A percentile compares a stretch with the other conserved stretches of the same genome.
Evolutionary conservation across 2,888 invertebrate genomes (phyloP).

Genomic region (Dryomyza anilis): DNA sequence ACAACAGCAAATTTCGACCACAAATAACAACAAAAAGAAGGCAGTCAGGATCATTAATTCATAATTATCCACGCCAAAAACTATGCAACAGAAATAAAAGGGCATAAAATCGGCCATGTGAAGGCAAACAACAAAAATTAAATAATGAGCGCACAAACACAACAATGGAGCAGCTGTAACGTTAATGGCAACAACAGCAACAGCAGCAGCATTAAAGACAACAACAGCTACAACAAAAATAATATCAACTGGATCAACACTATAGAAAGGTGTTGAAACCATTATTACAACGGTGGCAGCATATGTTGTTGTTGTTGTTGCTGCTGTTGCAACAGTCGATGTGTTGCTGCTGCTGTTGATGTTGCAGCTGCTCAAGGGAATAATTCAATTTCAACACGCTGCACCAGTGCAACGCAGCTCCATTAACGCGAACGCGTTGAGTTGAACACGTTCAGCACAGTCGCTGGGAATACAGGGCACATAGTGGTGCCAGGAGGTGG

Average conservation of each 20-base stretch:
- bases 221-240: too few species aligned
- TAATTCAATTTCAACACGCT: slow-evolving; percentile 17
- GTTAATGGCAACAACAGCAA: not conserved
- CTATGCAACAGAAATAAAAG: not conserved
- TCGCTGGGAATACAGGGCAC: not conserved
- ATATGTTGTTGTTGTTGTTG: not conserved
- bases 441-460: not conserved
- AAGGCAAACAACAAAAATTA: not conserved
- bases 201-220: too few species aligned
- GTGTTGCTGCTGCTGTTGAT: not conserved
- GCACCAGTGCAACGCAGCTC: not conserved
- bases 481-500: not conserved
- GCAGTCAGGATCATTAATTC: not conserved
- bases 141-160: not conserved
- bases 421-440: slow-evolving; percentile 11
- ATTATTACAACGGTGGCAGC: not conserved
- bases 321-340: not conserved
- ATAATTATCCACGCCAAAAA: not conserved
- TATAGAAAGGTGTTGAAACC: not conserved
- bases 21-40: not conserved
- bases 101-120: not conserved
- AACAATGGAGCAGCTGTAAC: too few species aligned
- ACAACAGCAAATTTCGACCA: too few species aligned
- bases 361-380: not conserved
- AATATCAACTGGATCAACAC: too few species aligned